Base-by-base conservation (phyloP, 1,140 invertebrate genomes). In the Drosophila willistoni region DNA sequence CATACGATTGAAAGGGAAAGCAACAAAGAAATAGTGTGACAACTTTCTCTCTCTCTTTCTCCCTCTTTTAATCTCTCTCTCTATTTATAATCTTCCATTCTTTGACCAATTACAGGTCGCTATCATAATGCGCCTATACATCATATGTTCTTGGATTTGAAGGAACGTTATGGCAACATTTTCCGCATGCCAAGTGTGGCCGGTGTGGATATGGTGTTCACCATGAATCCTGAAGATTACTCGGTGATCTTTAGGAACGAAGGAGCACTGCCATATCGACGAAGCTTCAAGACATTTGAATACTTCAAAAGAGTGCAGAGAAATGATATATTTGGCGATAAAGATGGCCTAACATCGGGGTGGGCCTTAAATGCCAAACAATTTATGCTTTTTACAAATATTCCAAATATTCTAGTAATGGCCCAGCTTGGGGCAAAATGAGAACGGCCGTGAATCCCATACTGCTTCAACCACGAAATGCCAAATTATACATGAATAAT, bases 371-470 rank as follows among this genome's bases (percentile, higher is more conserved):
- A 3, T 22, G 13, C 4, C 1, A 0, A 7, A 13, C 1, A 33
- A 5, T 10, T 1, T 7, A 7, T 19, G 47, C 9, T 10, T 17
- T 4, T 17, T 14, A n/a, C 12, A 19, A 25, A 36, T n/a, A n/a
- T 22, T 12, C 5, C n/a, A 25, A 60, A 33, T 9, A 9, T 1
- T 14, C 10, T 33, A 91, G 90, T 3, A 79, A 92, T 34, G 91
- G 84, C 1, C 72, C 83, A 1, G 67, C 39, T 3, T 92, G 91
- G 91, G 71, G 66, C 2, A 81, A 90, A 54, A 77, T 91, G 77
- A 71, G 91, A 4, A 76, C 87, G 0, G 77, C 76, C 0, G 91
- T 92, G 0, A 92, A 91, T 71, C 91, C 91, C 0, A 79, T 92
- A 29, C 56, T 92, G 0, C 41, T 92, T 39, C 90, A 92, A 33